Evolutionary conservation across 2,797 vertebrate genomes (phyloP).

Genomic region (Rhynchotus rufescens): DNA sequence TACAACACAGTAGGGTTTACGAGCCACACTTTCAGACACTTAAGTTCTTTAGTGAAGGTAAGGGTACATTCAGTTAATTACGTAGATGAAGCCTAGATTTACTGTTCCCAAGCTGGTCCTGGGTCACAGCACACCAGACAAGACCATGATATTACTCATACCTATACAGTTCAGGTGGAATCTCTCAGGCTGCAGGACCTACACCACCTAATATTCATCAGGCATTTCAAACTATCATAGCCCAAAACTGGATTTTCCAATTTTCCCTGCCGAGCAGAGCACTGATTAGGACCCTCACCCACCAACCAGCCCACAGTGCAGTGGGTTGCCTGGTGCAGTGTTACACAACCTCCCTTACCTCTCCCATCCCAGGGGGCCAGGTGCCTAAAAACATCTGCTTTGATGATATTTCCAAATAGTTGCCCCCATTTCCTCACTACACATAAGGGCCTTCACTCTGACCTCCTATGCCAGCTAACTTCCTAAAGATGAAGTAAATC

Average conservation of each 20-base stretch:
- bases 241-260: background rate
- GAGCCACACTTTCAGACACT: background rate
- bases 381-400: background rate
- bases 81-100: background rate
- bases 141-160: background rate
- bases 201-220: background rate
- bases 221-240: background rate
- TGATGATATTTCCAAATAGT: background rate
- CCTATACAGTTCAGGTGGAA: background rate
- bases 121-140: background rate
- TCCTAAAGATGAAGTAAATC: background rate
- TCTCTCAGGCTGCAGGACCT: background rate
- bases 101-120: background rate
- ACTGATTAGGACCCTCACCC: background rate
- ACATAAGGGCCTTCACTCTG: background rate
- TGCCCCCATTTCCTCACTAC: background rate
- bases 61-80: background rate
- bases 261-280: background rate
- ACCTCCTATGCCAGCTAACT: background rate
- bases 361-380: background rate
- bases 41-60: background rate
- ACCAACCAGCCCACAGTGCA: background rate
- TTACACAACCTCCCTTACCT: background rate
- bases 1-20: background rate
- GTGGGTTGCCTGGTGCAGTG: rapidly evolving